These are phyloP conservation scores for Perccottus glenii DNA, from an alignment of 2,113 vertebrate genomes.

Conservation along the genomic window DNA sequence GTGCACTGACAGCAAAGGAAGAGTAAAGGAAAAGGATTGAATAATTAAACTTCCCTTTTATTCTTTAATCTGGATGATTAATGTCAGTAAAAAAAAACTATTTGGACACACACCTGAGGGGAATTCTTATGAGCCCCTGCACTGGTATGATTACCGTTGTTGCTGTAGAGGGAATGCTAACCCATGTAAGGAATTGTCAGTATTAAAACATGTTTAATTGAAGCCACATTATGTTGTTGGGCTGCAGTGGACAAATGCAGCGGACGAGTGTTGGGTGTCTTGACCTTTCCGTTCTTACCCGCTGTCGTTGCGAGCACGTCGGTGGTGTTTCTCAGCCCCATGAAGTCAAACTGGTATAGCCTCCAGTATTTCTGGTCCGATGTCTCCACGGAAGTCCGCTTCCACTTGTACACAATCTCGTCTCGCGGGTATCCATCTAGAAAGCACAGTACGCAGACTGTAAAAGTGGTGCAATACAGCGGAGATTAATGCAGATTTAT, in stretches of 20 bases:
- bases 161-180: slow-evolving; percentile 26
- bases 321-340: slow-evolving; percentile 93
- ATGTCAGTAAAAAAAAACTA: slow-evolving; percentile 63
- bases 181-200: neutral
- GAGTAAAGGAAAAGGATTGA: slow-evolving; percentile 40
- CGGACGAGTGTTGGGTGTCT: neutral
- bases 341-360: slow-evolving; percentile 97
- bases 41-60: slow-evolving; percentile 72
- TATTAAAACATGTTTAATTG: too few species aligned
- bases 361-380: slow-evolving; percentile 96
- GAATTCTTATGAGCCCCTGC: slow-evolving; percentile 56
- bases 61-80: slow-evolving; percentile 73
- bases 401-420: slow-evolving; percentile 96
- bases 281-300: slow-evolving; percentile 75
- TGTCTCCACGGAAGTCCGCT: slow-evolving; percentile 91
- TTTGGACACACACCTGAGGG: slow-evolving; percentile 55
- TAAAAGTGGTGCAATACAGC: slow-evolving; percentile 21
- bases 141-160: slow-evolving; percentile 41
- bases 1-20: neutral
- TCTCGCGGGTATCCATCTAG: slow-evolving; percentile 95
- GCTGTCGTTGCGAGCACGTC: slow-evolving; percentile 89
- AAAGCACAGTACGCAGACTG: slow-evolving; percentile 53
- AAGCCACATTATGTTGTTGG: neutral
- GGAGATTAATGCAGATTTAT: slow-evolving; percentile 27
- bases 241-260: too few species aligned